Percentiles rank a stretch among this genome's conserved stretches.
Evolutionary conservation across 1,140 invertebrate species (phyloP).

Genomic region (Oncopeltus fasciatus): DNA sequence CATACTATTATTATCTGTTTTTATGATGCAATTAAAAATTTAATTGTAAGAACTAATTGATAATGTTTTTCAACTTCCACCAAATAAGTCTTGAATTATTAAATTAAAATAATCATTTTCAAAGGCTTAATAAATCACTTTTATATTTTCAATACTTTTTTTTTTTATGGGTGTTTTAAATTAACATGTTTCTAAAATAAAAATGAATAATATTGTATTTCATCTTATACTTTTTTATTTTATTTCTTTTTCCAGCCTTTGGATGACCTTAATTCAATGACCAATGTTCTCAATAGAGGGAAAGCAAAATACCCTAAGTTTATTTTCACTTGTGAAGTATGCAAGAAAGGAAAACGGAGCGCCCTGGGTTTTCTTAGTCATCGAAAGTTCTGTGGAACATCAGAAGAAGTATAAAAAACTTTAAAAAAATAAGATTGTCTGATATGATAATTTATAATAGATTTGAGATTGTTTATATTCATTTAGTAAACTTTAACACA

Average conservation of each 20-base stretch:
- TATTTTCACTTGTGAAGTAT: conserved; percentile 36
- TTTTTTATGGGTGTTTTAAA: neutral
- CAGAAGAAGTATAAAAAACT: conserved; percentile 38
- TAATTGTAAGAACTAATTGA: no score
- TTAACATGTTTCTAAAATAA: neutral
- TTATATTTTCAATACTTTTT: neutral
- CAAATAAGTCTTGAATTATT: no score
- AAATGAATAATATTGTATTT: neutral
- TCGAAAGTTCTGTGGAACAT: conserved; percentile 41
- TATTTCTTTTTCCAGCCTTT: conserved; percentile 8
- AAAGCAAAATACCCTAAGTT: neutral
- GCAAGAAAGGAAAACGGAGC: conserved; percentile 37
- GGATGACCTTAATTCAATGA: conserved; percentile 6
- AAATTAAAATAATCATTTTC: neutral
- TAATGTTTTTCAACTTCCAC: no score
- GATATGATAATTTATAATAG: no score
- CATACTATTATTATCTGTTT: no score
- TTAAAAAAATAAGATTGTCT: no score
- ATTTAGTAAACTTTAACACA: no score
- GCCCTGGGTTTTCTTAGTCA: conserved; percentile 46
- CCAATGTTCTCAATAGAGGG: conserved; percentile 24
- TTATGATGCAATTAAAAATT: no score
- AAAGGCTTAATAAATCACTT: neutral
- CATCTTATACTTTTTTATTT: neutral
- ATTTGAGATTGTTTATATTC: no score